phyloP scores from a whole-genome alignment of 2,113 vertebrate species.

The Campylorhamphus procurvoides region DNA sequence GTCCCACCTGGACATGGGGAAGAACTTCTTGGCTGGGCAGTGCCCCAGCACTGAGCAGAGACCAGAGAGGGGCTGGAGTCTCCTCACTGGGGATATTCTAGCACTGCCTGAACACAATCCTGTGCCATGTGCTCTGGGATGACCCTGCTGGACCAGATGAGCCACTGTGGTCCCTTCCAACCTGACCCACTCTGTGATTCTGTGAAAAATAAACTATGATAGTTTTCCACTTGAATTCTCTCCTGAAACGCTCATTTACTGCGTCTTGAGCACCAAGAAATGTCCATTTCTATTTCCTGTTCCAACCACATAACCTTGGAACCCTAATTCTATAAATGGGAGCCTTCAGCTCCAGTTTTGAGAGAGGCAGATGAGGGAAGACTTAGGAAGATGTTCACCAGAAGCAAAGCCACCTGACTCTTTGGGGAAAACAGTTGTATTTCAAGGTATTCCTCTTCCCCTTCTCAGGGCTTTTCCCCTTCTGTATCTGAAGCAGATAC shows the following conservation, averaged over 20 bases:
- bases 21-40: neutral
- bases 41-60: neutral
- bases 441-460: neutral
- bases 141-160: neutral
- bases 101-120: neutral
- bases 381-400: neutral
- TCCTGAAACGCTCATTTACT: neutral
- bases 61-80: neutral
- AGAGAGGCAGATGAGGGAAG: neutral
- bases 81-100: neutral
- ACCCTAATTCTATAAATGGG: neutral
- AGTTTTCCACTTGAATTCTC: neutral
- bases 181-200: neutral
- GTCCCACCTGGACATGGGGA: neutral
- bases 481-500: neutral
- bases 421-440: neutral
- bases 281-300: neutral
- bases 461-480: neutral
- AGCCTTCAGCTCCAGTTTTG: neutral
- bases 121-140: neutral
- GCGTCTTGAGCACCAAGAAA: neutral
- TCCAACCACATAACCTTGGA: neutral
- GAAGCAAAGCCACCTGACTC: neutral
- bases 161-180: rapidly evolving
- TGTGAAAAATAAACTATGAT: neutral